Evolutionary conservation across 2,797 vertebrate genomes (phyloP).

Genomic region (Coreius guichenoti): DNA sequence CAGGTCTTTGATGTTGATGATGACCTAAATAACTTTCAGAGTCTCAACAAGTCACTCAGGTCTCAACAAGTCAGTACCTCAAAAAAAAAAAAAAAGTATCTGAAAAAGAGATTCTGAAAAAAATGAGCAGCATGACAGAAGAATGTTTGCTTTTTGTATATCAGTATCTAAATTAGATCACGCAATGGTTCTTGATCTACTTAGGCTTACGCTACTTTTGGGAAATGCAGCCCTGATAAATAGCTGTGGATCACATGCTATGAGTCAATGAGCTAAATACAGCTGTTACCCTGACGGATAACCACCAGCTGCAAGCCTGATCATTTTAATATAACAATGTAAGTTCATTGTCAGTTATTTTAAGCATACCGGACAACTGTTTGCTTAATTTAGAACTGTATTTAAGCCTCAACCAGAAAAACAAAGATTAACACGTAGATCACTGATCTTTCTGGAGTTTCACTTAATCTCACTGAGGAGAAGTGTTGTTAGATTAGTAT

Average conservation of each 20-base stretch:
- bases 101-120: neutral
- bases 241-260: neutral
- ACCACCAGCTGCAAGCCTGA: conserved; percentile 6
- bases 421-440: conserved; percentile 1
- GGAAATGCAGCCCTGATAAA: neutral
- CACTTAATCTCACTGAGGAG: conserved; percentile 5
- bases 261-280: conserved; percentile 21
- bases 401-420: neutral
- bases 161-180: neutral
- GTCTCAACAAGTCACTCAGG: conserved; percentile 10
- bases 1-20: neutral
- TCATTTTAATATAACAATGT: neutral
- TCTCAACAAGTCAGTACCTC: neutral
- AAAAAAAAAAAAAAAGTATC: neutral
- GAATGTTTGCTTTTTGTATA: neutral
- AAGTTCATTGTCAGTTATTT: conserved; percentile 22
- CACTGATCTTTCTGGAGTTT: conserved; percentile 1
- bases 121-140: neutral
- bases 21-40: neutral
- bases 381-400: neutral
- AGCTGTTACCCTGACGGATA: neutral
- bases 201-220: too few relatives aligned
- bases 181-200: neutral
- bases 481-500: neutral
- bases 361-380: neutral